These are phyloP conservation scores for Aptenodytes forsteri DNA, from an alignment of 2,113 vertebrate species.

Conservation along the genomic window DNA sequence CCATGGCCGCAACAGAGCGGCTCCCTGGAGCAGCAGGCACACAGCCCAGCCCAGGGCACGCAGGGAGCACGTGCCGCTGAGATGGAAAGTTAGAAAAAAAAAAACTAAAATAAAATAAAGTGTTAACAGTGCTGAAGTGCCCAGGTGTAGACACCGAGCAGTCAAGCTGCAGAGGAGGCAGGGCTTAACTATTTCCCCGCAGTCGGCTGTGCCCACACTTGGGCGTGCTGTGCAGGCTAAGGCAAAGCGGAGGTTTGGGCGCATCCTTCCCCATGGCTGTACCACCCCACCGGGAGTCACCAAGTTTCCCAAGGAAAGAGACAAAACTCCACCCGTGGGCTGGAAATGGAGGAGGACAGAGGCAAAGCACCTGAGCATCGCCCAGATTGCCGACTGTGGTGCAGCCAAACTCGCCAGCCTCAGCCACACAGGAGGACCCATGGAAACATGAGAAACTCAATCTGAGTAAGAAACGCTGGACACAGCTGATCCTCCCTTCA, in stretches of 20 bases:
- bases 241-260: accelerated
- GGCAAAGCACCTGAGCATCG: neutral
- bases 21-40: neutral
- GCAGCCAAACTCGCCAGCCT: neutral
- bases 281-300: neutral
- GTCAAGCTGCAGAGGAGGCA: neutral
- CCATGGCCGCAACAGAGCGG: neutral
- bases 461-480: neutral
- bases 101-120: neutral
- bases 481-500: neutral
- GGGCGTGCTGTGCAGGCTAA: accelerated
- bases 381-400: neutral
- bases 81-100: neutral
- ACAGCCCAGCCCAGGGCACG: neutral
- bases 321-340: neutral
- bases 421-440: neutral
- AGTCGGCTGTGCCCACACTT: accelerated
- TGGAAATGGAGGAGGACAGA: neutral
- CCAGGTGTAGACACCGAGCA: neutral
- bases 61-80: accelerated
- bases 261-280: accelerated
- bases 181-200: neutral
- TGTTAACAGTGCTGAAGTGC: neutral
- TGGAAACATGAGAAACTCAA: neutral
- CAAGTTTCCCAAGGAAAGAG: neutral